Percentiles rank a stretch among this genome's conserved stretches.
These are phyloP conservation scores for Nyctibius bracteatus DNA, from an alignment of 2,113 vertebrate genomes.

Conservation along the genomic window DNA sequence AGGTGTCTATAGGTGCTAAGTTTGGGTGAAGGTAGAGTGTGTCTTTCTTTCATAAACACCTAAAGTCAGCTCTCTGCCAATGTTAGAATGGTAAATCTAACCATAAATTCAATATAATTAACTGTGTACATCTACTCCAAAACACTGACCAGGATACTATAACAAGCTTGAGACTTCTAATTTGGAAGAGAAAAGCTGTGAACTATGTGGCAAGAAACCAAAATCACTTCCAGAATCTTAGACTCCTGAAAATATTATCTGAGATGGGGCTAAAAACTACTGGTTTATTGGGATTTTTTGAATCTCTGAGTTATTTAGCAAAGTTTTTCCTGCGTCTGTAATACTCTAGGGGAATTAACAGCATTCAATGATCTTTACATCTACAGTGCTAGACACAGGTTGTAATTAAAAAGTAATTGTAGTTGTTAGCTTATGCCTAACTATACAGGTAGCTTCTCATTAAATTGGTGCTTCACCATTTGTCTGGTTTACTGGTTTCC, in stretches of 20 bases:
- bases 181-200: not conserved
- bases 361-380: not conserved
- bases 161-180: not conserved
- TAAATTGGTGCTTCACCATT: not conserved
- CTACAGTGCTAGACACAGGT: not conserved
- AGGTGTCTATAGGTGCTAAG: not conserved
- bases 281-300: not conserved
- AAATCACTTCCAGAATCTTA: not conserved
- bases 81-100: not conserved
- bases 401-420: not conserved
- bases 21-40: not conserved
- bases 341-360: not conserved
- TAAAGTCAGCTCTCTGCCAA: not conserved
- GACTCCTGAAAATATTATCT: not conserved
- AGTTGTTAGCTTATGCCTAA: not conserved
- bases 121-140: not conserved
- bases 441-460: not conserved
- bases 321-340: not conserved
- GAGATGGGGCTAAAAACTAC: not conserved
- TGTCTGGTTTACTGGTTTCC: not conserved
- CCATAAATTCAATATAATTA: not conserved
- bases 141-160: not conserved
- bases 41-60: not conserved
- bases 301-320: not conserved
- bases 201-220: not conserved